phyloP scores from a whole-genome alignment of 2,888 invertebrate species.

The Sinelater perroti region DNA sequence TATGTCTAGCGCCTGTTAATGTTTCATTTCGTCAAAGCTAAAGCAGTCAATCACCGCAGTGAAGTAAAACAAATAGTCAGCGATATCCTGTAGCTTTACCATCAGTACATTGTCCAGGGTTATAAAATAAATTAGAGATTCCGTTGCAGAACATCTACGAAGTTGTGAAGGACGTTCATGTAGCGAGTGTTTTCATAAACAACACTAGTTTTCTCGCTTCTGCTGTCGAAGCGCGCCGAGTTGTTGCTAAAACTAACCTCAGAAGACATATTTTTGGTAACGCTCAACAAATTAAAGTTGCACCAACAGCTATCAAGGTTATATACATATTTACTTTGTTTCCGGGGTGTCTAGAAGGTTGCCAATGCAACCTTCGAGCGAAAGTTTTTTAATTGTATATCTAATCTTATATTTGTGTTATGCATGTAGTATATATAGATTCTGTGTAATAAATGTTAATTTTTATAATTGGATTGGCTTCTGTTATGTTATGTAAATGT shows the following conservation, averaged over 20 bases:
- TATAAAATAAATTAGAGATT: conserved; percentile 30
- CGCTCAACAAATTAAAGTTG: too few relatives aligned
- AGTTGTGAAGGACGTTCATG: conserved; percentile 32
- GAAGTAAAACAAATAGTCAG: conserved; percentile 55
- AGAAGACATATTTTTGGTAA: too few relatives aligned
- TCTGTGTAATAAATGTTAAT: too few relatives aligned
- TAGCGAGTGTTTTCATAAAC: conserved; percentile 34
- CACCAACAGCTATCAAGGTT: too few relatives aligned
- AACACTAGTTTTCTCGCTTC: conserved; percentile 20
- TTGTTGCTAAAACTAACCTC: conserved; percentile 18
- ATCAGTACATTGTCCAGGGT: conserved; percentile 40
- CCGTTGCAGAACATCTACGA: conserved; percentile 20
- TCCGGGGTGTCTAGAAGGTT: too few relatives aligned
- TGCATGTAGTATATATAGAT: too few relatives aligned
- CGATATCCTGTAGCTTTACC: conserved; percentile 51
- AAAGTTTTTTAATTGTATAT: too few relatives aligned
- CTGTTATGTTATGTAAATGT: too few relatives aligned
- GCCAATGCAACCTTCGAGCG: too few relatives aligned
- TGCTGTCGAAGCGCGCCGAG: conserved; percentile 7
- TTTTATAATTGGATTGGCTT: too few relatives aligned
- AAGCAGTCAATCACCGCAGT: conserved; percentile 51
- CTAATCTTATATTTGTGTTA: too few relatives aligned
- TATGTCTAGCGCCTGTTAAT: conserved; percentile 56
- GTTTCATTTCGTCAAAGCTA: conserved; percentile 53
- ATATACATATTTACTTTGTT: too few relatives aligned